These are phyloP conservation scores for Acanthiza pusilla DNA, from an alignment of 2,797 vertebrate genomes.

Conservation along the genomic window DNA sequence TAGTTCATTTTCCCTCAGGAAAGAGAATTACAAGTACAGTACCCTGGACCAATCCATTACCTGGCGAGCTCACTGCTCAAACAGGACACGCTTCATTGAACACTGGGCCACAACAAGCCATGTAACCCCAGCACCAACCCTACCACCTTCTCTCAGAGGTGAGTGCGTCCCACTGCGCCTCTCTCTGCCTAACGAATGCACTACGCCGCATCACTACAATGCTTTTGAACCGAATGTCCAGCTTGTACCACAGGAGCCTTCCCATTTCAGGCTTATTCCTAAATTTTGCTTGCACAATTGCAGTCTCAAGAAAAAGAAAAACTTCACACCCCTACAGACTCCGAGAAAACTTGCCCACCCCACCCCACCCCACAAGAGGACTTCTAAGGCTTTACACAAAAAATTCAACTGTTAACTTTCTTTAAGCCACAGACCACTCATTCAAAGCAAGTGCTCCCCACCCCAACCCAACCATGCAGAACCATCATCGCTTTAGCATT, in stretches of 20 bases:
- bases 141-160: not conserved
- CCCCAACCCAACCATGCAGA: slow-evolving; percentile 6
- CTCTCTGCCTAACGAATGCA: not conserved
- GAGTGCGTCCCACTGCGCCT: not conserved
- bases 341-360: slow-evolving; percentile 40
- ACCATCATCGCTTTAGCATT: not conserved
- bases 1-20: slow-evolving; percentile 14
- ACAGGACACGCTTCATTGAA: not conserved
- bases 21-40: slow-evolving; percentile 44
- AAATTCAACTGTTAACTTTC: slow-evolving; percentile 60
- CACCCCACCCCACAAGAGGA: slow-evolving; percentile 51
- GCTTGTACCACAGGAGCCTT: slow-evolving; percentile 33
- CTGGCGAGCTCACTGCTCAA: not conserved
- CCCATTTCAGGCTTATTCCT: slow-evolving; percentile 10
- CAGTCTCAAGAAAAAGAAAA: slow-evolving; percentile 38
- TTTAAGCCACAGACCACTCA: slow-evolving; percentile 53
- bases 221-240: slow-evolving; percentile 33
- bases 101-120: not conserved
- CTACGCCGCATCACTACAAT: not conserved
- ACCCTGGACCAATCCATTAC: slow-evolving; percentile 50
- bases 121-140: not conserved
- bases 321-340: slow-evolving; percentile 48
- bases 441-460: slow-evolving; percentile 38
- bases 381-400: slow-evolving; percentile 67
- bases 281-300: slow-evolving; percentile 29